Percentiles rank a stretch among this genome's conserved stretches.
Conservation (phyloP, 2,888 invertebrate genomes). For the Lasioglossum villosulum region DNA sequence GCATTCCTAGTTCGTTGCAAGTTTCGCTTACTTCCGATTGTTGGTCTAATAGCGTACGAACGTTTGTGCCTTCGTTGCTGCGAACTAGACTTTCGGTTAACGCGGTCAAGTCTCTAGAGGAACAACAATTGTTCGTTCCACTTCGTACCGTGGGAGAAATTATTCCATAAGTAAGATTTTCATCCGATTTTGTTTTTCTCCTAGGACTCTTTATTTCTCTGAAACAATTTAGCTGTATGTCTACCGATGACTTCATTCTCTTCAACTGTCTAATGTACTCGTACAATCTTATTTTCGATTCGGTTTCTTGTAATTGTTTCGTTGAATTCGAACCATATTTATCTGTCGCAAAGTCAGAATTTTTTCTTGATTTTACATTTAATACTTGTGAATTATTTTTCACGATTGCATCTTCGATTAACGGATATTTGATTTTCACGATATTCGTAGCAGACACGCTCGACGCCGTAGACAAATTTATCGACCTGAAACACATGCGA, state of each 20-base stretch:
- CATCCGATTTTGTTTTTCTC: conserved; percentile 29
- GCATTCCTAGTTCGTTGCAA: conserved; percentile 70
- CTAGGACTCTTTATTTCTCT: conserved; percentile 5
- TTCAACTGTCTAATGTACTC: background rate
- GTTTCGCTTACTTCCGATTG: conserved; percentile 51
- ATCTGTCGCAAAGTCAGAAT: background rate
- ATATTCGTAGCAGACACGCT: background rate
- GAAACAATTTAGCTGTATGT: conserved; percentile 16
- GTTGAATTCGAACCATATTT: background rate
- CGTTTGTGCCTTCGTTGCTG: background rate
- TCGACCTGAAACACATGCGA: conserved; percentile 26
- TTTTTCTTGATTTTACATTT: background rate
- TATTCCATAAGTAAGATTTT: background rate
- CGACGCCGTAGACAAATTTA: conserved; percentile 20
- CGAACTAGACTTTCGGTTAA: background rate
- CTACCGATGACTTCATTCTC: conserved; percentile 23
- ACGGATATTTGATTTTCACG: background rate
- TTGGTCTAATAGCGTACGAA: background rate
- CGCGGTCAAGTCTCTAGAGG: background rate
- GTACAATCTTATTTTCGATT: background rate
- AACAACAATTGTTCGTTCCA: background rate
- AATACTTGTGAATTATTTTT: background rate
- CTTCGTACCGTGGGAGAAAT: background rate
- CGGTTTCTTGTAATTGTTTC: background rate
- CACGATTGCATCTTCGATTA: background rate